Conservation (phyloP, 1,140 invertebrate genomes). For the Cotesia glomerata region DNA sequence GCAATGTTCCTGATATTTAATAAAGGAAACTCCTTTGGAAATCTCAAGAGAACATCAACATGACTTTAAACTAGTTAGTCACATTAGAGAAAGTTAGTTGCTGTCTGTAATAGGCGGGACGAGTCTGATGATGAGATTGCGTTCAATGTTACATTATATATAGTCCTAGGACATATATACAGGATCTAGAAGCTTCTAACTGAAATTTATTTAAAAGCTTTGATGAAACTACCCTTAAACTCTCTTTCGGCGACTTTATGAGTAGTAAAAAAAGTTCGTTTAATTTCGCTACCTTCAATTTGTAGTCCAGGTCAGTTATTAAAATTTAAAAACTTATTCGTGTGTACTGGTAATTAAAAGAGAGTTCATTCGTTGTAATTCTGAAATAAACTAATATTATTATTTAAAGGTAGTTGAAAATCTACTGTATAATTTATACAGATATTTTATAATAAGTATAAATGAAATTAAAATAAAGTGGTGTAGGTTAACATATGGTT, state of each 20-base stretch:
- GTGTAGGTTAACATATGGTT: too few species aligned
- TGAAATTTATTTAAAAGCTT: conserved; percentile 2
- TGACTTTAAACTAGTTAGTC: conserved; percentile 15
- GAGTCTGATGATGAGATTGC: too few species aligned
- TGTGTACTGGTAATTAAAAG: too few species aligned
- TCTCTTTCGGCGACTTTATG: neutral
- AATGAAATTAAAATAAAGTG: too few species aligned
- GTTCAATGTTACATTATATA: neutral
- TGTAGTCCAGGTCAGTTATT: too few species aligned
- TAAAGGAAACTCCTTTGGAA: neutral
- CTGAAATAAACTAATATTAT: too few species aligned
- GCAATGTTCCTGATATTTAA: neutral
- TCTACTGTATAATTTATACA: too few species aligned
- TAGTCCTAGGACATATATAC: neutral
- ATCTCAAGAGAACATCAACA: conserved; percentile 12
- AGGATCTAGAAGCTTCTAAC: neutral
- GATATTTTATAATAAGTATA: too few species aligned
- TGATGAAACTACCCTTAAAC: conserved; percentile 5
- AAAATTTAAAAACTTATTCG: too few species aligned
- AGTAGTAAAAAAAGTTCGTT: neutral
- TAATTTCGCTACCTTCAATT: neutral
- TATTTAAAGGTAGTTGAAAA: too few species aligned
- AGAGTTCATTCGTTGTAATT: too few species aligned
- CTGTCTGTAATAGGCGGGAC: too few species aligned
- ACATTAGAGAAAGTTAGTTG: conserved; percentile 14